A percentile compares a stretch with the other conserved stretches of the same genome.
phyloP scores from a whole-genome alignment of 2,888 invertebrate genomes.

The Drosophila mimetica region DNA sequence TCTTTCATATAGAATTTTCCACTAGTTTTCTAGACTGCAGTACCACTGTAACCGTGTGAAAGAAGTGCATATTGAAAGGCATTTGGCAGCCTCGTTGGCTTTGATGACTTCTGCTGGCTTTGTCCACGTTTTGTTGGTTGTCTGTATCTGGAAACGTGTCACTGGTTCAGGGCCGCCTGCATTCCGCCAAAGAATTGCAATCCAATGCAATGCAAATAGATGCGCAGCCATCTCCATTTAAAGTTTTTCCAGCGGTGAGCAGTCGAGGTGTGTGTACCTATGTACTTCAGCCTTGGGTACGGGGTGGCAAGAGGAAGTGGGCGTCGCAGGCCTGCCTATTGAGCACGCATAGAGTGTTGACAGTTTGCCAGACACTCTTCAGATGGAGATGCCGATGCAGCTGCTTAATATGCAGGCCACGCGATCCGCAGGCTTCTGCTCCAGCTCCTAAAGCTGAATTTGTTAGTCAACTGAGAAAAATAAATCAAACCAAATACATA shows the following conservation, averaged over 20 bases:
- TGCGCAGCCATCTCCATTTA: slow-evolving; percentile 52
- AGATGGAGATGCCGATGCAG: slow-evolving; percentile 41
- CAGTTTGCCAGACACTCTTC: slow-evolving; percentile 48
- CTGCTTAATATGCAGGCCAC: slow-evolving; percentile 56
- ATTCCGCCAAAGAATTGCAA: slow-evolving; percentile 44
- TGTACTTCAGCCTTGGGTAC: neutral
- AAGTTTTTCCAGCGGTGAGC: slow-evolving; percentile 43
- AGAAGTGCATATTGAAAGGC: slow-evolving; percentile 39
- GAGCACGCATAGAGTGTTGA: slow-evolving; percentile 67
- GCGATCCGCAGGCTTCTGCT: slow-evolving; percentile 36
- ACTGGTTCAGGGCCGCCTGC: slow-evolving; percentile 73
- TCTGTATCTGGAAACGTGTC: slow-evolving; percentile 63
- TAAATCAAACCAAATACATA: neutral
- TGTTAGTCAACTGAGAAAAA: slow-evolving; percentile 11
- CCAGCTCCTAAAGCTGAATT: slow-evolving; percentile 1
- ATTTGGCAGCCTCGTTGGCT: slow-evolving; percentile 28
- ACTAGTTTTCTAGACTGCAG: neutral
- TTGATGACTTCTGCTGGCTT: slow-evolving; percentile 27
- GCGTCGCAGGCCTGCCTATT: slow-evolving; percentile 54
- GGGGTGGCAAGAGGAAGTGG: slow-evolving; percentile 1
- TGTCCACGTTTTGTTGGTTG: slow-evolving; percentile 23
- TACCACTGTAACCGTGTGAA: slow-evolving; percentile 15
- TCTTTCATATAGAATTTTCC: too few species aligned
- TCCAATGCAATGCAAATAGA: slow-evolving; percentile 58
- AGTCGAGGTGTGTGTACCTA: neutral